A percentile compares a stretch with the other conserved stretches of the same genome.
Conservation (phyloP, 2,797 vertebrate genomes). For the Merluccius polli region DNA sequence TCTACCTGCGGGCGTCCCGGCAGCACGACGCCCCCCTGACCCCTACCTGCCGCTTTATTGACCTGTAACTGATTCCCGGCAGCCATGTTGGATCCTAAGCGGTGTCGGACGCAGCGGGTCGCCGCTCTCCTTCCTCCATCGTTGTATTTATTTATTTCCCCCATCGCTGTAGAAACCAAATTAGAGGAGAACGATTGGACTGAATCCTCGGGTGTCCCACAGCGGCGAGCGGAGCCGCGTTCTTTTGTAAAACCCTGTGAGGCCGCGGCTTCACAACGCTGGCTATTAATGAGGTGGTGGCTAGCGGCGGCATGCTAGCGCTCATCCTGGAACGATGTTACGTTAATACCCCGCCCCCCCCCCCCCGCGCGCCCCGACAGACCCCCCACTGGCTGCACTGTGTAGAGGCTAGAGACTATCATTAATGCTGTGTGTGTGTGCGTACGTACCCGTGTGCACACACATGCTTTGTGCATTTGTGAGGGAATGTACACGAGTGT, state of each 20-base stretch:
- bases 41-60: no score
- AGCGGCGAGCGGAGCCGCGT: neutral
- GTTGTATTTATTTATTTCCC: no score
- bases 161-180: neutral
- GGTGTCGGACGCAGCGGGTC: neutral
- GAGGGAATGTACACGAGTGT: neutral
- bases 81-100: no score
- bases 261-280: neutral
- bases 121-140: neutral
- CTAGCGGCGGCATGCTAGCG: neutral
- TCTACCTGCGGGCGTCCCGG: neutral
- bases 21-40: neutral
- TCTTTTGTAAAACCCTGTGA: neutral
- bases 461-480: slow-evolving; percentile 12
- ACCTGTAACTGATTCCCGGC: no score
- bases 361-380: neutral
- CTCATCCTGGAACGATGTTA: neutral
- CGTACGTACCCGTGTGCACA: neutral
- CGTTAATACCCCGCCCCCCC: neutral
- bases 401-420: neutral
- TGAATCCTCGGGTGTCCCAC: neutral
- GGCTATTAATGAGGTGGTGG: neutral
- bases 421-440: slow-evolving; percentile 4
- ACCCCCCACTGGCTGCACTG: neutral
- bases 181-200: neutral